phyloP scores from a whole-genome alignment of 2,888 invertebrate species.

The Drosophila infuscata region DNA sequence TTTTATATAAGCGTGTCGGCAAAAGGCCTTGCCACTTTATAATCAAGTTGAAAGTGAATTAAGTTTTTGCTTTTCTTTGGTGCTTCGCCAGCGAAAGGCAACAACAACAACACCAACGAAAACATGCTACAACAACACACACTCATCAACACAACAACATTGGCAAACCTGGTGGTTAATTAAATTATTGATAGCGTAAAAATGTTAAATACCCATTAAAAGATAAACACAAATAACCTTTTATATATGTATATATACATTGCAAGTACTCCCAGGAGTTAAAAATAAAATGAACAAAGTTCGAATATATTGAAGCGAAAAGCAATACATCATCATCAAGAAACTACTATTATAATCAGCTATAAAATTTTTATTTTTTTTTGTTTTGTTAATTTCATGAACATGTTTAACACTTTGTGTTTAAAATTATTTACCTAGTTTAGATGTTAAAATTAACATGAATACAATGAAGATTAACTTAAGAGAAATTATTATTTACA shows the following conservation, averaged over 20 bases:
- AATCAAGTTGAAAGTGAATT: slow-evolving; percentile 77
- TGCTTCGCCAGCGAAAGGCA: slow-evolving; percentile 63
- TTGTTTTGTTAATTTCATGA: background rate
- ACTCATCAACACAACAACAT: slow-evolving; percentile 16
- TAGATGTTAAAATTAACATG: background rate
- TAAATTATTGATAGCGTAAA: slow-evolving; percentile 59
- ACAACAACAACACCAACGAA: slow-evolving; percentile 12
- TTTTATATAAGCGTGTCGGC: slow-evolving; percentile 48
- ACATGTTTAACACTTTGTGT: background rate
- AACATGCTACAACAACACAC: slow-evolving; percentile 16
- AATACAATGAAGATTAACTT: background rate
- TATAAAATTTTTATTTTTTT: background rate
- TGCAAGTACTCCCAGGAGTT: background rate
- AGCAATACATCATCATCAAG: background rate
- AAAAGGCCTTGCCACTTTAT: slow-evolving; percentile 65
- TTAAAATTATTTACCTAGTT: background rate
- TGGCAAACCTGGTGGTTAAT: slow-evolving; percentile 40
- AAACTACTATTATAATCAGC: background rate
- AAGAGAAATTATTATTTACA: no score
- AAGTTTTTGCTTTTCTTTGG: slow-evolving; percentile 68
- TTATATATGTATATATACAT: background rate
- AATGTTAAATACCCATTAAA: slow-evolving; percentile 45
- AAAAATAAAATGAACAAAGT: slow-evolving; percentile 1
- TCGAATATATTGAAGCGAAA: background rate
- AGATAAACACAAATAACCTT: slow-evolving; percentile 41